These are phyloP conservation scores for Bubalus kerabau DNA, from an alignment of 2,113 vertebrate species.

Conservation along the genomic window DNA sequence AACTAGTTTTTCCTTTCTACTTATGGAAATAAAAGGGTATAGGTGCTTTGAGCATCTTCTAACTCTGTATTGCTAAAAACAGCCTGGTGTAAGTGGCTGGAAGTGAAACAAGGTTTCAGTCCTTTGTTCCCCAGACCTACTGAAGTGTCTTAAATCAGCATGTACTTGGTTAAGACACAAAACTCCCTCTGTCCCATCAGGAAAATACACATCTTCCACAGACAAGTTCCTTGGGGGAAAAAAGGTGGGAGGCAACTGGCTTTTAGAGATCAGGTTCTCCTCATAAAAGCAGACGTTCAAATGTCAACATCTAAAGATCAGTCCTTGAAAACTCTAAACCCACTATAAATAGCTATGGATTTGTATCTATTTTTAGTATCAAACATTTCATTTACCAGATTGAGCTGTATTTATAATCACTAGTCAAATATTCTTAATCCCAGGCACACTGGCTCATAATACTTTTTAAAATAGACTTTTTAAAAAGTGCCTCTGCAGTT, in stretches of 20 bases:
- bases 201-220: neutral
- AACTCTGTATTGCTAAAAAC: neutral
- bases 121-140: neutral
- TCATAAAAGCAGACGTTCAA: neutral
- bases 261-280: neutral
- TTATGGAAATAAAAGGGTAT: neutral
- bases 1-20: neutral
- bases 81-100: neutral
- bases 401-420: neutral
- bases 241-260: neutral
- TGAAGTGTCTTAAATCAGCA: neutral
- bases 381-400: conserved; percentile 35
- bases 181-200: neutral
- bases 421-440: neutral
- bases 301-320: neutral
- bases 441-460: neutral
- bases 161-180: neutral
- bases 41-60: neutral
- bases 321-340: neutral
- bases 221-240: neutral
- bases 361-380: conserved; percentile 25
- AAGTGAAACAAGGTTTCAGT: neutral
- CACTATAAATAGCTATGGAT: neutral
- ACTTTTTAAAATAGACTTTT: neutral
- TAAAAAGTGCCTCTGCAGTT: neutral